Base-by-base conservation (phyloP, 64 coral and sea anemone genomes). In the Pocillopora verrucosa region DNA sequence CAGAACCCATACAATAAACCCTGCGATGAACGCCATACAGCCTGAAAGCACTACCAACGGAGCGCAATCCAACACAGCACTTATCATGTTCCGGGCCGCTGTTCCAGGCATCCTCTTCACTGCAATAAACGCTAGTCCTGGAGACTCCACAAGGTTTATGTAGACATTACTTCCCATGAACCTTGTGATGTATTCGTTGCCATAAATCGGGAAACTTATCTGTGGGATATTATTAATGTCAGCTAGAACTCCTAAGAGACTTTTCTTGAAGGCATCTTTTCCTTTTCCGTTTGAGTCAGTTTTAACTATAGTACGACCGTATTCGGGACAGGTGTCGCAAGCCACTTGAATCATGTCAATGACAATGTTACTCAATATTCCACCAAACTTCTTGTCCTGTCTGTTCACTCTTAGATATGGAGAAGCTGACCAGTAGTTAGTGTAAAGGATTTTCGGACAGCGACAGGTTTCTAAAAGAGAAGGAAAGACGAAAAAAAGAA, bases 151-250 rank as follows among this genome's bases (percentile, higher is more conserved):
- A 15, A 90, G 56, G 69, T 90, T 72, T 13, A 90, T 82, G 25
- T 82, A 90, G 10, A 65, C 82, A n/a, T 94, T 78, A 12, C 59
- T 65, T 7, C 59, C 92, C 72, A 94, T 82, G 74, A 86, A 94
- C 2, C 65, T 86, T 26, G 67, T 79, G 22, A 82, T 77, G 76
- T 86, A 90, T 14, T 61, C 36, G 73, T 79, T 89, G 12, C 92
- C 92, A 57, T 89, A 90, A 15, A 94, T 84, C 4, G 92, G 92
- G 73, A 94, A 94, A 19, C 69, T 86, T 22, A 94, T 86, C 59
- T 90, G 92, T 34, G 92, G 82, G 22, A 86, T 38, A 59, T 94
- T 57, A 80, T 84, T 64, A 10, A 94, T 90, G 58, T 94, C 92
- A 9, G 5, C 26, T 1, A 86, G 74, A 13, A 94, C 70, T 11